Conservation (phyloP, 2,797 vertebrate genomes). For the Dromococcyx pavoninus region DNA sequence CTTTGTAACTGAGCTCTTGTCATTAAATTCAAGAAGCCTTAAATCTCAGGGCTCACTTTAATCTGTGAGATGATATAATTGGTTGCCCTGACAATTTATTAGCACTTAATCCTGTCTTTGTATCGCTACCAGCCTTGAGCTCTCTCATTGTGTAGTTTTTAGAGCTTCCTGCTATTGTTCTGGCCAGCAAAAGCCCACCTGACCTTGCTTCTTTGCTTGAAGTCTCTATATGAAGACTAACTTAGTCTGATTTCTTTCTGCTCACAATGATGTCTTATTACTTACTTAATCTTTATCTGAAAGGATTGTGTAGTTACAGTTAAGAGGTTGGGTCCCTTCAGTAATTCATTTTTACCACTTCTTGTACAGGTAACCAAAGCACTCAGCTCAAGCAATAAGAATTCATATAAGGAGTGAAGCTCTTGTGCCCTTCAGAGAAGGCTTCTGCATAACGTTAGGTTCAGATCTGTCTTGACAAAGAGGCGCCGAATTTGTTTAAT, state of each 20-base stretch:
- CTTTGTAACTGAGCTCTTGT: not conserved
- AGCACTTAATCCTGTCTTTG: not conserved
- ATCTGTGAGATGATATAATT: not conserved
- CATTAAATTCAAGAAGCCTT: not conserved
- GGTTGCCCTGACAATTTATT: not conserved
- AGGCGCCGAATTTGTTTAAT: constrained; percentile 23
- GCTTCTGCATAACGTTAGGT: not conserved
- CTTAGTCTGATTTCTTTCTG: not conserved
- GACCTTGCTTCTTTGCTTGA: not conserved
- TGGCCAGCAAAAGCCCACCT: not conserved
- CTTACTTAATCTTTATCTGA: not conserved
- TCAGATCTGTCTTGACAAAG: not conserved
- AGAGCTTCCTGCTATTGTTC: not conserved
- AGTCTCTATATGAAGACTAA: not conserved
- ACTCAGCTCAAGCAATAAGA: not conserved
- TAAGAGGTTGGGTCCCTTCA: not conserved
- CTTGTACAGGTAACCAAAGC: not conserved
- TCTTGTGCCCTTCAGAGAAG: not conserved
- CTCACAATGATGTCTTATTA: not conserved
- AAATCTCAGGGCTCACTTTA: rapidly evolving
- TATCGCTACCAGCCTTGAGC: not conserved
- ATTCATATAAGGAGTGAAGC: not conserved
- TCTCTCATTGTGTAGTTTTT: not conserved
- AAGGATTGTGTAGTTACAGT: not conserved
- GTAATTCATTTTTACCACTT: not conserved